A percentile compares a stretch with the other conserved stretches of the same genome.
Evolutionary conservation across 2,113 vertebrate genomes (phyloP).

Genomic region (Melanotaenia duboulayi): DNA sequence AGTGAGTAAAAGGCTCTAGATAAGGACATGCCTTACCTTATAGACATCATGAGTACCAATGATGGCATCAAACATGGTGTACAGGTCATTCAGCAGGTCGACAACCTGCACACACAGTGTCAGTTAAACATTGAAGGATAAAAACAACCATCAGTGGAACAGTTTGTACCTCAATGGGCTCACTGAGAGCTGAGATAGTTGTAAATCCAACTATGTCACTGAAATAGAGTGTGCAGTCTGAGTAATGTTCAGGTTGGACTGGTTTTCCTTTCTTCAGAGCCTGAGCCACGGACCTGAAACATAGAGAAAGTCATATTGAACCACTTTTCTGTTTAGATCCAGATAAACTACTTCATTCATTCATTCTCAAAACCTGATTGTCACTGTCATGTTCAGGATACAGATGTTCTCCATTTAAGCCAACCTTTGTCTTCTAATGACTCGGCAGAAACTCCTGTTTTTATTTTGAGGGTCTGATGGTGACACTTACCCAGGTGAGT

Average conservation of each 20-base stretch:
- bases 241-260: conserved; percentile 87
- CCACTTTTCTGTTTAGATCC: no score
- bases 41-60: conserved; percentile 90
- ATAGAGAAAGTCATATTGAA: neutral
- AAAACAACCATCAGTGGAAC: neutral
- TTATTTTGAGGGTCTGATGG: no score
- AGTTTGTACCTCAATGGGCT: conserved; percentile 87
- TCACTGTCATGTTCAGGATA: no score
- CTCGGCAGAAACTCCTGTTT: no score
- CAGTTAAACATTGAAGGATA: neutral
- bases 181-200: conserved; percentile 90
- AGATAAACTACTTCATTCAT: no score
- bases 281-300: conserved; percentile 86
- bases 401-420: no score
- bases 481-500: no score
- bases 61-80: conserved; percentile 91
- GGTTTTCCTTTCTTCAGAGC: conserved; percentile 87
- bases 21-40: conserved; percentile 69
- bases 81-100: conserved; percentile 89
- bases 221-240: conserved; percentile 89
- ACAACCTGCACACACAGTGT: conserved; percentile 72
- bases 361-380: no score
- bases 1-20: no score
- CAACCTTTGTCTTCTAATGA: no score
- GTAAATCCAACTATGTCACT: conserved; percentile 93